Conservation (phyloP, 1,140 invertebrate genomes). For the Bilobella aurantiaca region DNA sequence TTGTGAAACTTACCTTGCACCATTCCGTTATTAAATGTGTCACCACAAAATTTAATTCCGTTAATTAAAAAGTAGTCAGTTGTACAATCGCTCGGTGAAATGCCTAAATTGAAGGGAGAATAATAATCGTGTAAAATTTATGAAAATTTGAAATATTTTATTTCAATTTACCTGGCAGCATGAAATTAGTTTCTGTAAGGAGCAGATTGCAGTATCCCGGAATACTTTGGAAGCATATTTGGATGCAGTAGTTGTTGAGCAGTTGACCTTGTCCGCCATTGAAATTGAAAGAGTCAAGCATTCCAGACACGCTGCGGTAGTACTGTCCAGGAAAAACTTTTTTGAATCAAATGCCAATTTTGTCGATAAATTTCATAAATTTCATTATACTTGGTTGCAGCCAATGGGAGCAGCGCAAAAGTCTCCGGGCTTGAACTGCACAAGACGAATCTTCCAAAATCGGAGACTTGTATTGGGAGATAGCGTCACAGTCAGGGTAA, state of each 20-base stretch:
- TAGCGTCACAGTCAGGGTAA: constrained; percentile 9
- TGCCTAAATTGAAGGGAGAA: constrained; percentile 12
- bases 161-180: constrained; percentile 6
- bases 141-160: too few species aligned
- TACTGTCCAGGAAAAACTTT: constrained; percentile 23
- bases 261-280: constrained; percentile 22
- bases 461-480: constrained; percentile 13
- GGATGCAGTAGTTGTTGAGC: constrained; percentile 19
- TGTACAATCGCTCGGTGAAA: constrained; percentile 22
- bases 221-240: constrained; percentile 10
- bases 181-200: constrained; percentile 23
- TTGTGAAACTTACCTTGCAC: constrained; percentile 18
- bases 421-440: constrained; percentile 43
- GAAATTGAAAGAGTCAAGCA: constrained; percentile 16
- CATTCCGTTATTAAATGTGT: constrained; percentile 27
- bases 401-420: constrained; percentile 46
- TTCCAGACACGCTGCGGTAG: constrained; percentile 14
- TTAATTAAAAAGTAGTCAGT: constrained; percentile 20
- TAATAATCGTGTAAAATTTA: too few species aligned
- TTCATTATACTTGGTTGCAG: constrained; percentile 43
- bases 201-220: constrained; percentile 23
- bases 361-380: background rate
- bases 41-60: constrained; percentile 27
- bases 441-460: constrained; percentile 54
- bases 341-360: too few species aligned